phyloP scores from a whole-genome alignment of 53 echinoderm and acorn worm species.

The Luidia sarsii region DNA sequence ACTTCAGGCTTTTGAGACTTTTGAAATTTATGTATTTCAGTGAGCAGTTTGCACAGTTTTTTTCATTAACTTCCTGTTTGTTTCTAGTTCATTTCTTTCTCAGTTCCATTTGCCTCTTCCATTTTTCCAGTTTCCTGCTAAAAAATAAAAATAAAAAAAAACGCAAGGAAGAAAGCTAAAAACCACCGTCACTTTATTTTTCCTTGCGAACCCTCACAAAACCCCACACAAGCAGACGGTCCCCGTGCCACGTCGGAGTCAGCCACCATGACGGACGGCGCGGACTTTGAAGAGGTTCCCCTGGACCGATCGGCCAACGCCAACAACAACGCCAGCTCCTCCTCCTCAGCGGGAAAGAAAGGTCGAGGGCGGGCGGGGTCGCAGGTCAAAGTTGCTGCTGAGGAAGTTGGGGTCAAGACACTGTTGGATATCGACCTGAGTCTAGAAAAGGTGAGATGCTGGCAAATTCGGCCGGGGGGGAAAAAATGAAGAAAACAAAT shows the following conservation, averaged over 20 bases:
- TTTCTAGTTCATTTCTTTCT: too few species aligned
- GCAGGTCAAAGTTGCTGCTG: slow-evolving; percentile 29
- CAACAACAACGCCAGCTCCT: slow-evolving; percentile 28
- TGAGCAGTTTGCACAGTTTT: too few species aligned
- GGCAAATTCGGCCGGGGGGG: not conserved
- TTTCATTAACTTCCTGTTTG: too few species aligned
- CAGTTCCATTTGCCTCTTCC: too few species aligned
- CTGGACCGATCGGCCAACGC: not conserved
- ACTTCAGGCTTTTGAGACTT: too few species aligned
- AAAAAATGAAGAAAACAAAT: not conserved
- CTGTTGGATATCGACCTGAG: slow-evolving; percentile 86
- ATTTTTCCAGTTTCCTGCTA: too few species aligned
- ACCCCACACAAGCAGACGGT: not conserved
- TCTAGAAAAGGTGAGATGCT: slow-evolving; percentile 74
- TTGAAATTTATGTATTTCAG: too few species aligned
- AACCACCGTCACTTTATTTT: too few species aligned
- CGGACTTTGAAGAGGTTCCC: slow-evolving; percentile 35
- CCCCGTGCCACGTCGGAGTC: not conserved
- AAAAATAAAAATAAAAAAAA: too few species aligned
- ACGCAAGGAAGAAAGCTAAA: too few species aligned
- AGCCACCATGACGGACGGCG: not conserved
- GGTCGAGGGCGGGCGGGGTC: slow-evolving; percentile 7
- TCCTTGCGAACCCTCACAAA: not conserved
- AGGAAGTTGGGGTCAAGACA: slow-evolving; percentile 62
- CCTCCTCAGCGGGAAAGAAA: not conserved